A percentile compares a stretch with the other conserved stretches of the same genome.
These are phyloP conservation scores for Staurois parvus DNA, from an alignment of 2,797 vertebrate genomes.

Conservation along the genomic window DNA sequence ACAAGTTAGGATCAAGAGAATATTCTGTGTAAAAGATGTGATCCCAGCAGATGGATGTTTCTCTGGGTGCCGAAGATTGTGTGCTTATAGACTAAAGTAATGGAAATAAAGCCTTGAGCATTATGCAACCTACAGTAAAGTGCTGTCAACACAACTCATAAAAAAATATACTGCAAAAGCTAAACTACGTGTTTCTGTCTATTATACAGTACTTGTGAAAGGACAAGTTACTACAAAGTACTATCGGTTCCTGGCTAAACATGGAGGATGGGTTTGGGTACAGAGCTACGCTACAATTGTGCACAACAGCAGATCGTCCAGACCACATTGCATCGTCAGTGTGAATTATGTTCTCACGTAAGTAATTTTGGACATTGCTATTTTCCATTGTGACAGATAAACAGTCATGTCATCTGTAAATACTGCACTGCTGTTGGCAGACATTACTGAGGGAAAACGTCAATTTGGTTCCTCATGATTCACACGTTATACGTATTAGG, in stretches of 20 bases:
- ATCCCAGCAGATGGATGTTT: no score
- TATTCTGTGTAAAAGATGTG: no score
- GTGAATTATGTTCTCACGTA: constrained; percentile 99
- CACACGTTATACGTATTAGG: constrained; percentile 68
- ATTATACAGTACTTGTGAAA: constrained; percentile 90
- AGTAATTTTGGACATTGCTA: constrained; percentile 71
- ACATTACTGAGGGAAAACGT: constrained; percentile 32
- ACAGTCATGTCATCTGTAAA: constrained; percentile 12
- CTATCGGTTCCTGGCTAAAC: constrained; percentile 95
- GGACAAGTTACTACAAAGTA: constrained; percentile 98
- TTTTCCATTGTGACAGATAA: constrained; percentile 8
- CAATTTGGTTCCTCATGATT: constrained; percentile 48
- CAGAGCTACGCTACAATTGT: constrained; percentile 98
- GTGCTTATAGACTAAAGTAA: no score
- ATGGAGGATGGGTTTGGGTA: constrained; percentile 97
- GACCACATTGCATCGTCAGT: constrained; percentile 97
- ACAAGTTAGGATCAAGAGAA: no score
- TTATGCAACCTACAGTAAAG: no score
- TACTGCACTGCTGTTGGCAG: constrained; percentile 27
- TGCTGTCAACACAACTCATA: neutral
- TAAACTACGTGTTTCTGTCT: neutral
- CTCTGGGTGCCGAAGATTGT: no score
- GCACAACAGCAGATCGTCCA: constrained; percentile 96
- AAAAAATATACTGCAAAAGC: neutral
- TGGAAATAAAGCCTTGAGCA: no score